Evolutionary conservation across 2,113 vertebrate genomes (phyloP), one percentile per base, ranked within the genome.

Genomic region (Paradoxurus hermaphroditus): DNA sequence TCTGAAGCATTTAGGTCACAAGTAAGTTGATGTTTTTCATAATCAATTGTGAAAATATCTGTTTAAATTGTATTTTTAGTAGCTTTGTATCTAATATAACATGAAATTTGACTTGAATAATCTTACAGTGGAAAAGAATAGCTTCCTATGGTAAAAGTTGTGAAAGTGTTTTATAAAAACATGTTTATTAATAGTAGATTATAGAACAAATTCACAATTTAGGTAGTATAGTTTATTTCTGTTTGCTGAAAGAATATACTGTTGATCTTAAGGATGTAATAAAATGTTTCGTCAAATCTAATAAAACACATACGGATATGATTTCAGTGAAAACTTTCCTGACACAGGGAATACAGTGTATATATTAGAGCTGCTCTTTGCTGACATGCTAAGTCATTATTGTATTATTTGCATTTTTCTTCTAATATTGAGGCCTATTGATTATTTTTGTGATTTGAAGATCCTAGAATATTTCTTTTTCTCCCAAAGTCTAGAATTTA

Each of bases 1-100:
- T 98, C 99, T 99, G 95, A 99, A 99, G 98, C 99, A 99, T 98
- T 98, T 99, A 98, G 99, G 99, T 95, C 99, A 99, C 98, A 99
- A 99, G 99, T 99, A 99, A 99, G 99, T 99, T 46, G 65, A 9
- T 0, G 5, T 87, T 97, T 95, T 94, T 93, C 41, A 67, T 56
- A 86, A 73, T 72, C 1, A 95, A 77, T 94, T 97, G 9, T 65
- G 78, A 75, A 87, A 91, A 63, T 95, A 25, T 13, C 13, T 93
- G 15, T 29, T 72, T 4, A 83, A 95, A 85, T 39, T 93, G 5
- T 94, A 15, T 70, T 87, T 84, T 92, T 85, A 65, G 14, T 75
- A 90, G 5, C 67, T 91, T 94, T 77, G 0, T 65, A 41, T 56
- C 21, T 90, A 86, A 53, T 75, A 16, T 67, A 34, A 65, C 34